Conservation (phyloP, 2,797 vertebrate species). For the Zalophus californianus region DNA sequence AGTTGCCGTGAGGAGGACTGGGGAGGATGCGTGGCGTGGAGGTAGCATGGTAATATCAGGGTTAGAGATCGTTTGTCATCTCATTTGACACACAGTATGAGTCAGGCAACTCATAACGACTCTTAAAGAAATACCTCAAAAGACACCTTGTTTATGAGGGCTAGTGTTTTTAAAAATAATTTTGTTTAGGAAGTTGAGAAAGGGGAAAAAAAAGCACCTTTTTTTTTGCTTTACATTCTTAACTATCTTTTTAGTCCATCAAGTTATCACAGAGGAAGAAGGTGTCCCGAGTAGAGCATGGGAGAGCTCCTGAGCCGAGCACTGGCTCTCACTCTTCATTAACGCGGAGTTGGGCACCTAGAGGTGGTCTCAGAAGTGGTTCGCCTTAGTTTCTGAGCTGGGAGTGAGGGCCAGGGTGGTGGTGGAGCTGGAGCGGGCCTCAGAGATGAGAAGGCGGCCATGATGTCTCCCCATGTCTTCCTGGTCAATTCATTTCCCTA, state of each 20-base stretch:
- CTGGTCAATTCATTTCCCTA: rapidly evolving
- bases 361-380: neutral
- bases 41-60: neutral
- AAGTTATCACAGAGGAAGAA: neutral
- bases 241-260: neutral
- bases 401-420: neutral
- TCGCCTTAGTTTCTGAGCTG: neutral
- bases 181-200: neutral
- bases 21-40: neutral
- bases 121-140: neutral
- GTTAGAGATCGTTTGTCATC: neutral
- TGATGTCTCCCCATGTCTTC: rapidly evolving
- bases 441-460: rapidly evolving
- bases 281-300: neutral
- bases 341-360: neutral
- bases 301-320: neutral
- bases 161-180: neutral
- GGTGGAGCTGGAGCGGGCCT: rapidly evolving
- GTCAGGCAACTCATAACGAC: neutral
- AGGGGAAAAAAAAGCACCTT: neutral
- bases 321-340: neutral
- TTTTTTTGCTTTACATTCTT: neutral
- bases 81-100: neutral
- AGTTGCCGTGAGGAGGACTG: neutral
- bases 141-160: neutral